phyloP scores from a whole-genome alignment of 1,140 invertebrate genomes.

The Magallana ariakensis region DNA sequence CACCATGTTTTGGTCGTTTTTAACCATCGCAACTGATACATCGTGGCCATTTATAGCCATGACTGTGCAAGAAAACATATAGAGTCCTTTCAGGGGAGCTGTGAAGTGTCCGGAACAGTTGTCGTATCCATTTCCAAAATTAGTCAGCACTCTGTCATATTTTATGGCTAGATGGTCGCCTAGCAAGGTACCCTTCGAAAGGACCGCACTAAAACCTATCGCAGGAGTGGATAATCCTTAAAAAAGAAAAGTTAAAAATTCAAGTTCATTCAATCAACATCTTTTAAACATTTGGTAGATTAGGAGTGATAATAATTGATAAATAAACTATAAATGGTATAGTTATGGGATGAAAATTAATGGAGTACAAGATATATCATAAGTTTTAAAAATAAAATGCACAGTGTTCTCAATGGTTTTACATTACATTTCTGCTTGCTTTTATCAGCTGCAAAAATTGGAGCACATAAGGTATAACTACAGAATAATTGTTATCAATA shows the following conservation, averaged over 20 bases:
- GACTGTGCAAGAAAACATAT: not conserved
- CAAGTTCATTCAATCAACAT: too few relatives aligned
- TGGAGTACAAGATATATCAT: too few relatives aligned
- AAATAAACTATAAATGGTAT: too few relatives aligned
- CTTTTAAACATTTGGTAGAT: too few relatives aligned
- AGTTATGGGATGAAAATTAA: too few relatives aligned
- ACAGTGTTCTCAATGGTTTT: too few relatives aligned
- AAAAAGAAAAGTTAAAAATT: not conserved
- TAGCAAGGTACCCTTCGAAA: not conserved
- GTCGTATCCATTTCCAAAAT: constrained; percentile 34
- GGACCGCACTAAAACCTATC: not conserved
- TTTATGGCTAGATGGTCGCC: not conserved
- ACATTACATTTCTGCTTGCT: too few relatives aligned
- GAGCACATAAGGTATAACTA: too few relatives aligned
- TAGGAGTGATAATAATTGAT: too few relatives aligned
- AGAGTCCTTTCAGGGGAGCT: constrained; percentile 39
- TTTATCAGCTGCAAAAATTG: too few relatives aligned
- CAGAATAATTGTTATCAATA: too few relatives aligned
- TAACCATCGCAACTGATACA: not conserved
- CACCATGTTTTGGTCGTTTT: constrained; percentile 4
- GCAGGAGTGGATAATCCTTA: not conserved
- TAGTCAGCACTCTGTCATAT: constrained; percentile 38
- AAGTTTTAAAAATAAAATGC: too few relatives aligned
- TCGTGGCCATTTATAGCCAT: not conserved
- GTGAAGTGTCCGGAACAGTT: constrained; percentile 18